Evolutionary conservation across 2,797 vertebrate species (phyloP).

Genomic region (Centroberyx gerrardi): DNA sequence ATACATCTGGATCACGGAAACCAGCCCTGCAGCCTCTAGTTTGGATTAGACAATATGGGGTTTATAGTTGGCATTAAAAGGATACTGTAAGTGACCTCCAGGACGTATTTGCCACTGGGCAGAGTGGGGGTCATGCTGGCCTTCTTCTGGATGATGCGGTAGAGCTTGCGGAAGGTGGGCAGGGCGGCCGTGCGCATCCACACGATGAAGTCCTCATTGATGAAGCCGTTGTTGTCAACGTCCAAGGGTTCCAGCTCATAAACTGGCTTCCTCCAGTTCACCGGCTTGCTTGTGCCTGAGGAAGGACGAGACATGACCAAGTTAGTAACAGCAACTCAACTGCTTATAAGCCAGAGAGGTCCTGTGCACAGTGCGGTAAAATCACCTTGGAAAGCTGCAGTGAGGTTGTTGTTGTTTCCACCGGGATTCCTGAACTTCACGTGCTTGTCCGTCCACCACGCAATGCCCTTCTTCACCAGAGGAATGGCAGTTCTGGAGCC

Average conservation of each 20-base stretch:
- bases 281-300: conserved; percentile 91
- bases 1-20: not conserved
- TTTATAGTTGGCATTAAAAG: conserved; percentile 79
- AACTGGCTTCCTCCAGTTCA: conserved; percentile 94
- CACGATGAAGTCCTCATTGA: conserved; percentile 99
- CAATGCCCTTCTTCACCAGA: conserved; percentile 94
- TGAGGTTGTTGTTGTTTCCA: conserved; percentile 85
- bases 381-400: conserved; percentile 90
- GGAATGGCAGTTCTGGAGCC: conserved; percentile 79
- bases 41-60: not conserved
- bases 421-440: conserved; percentile 97
- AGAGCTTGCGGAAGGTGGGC: conserved; percentile 97
- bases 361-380: not conserved
- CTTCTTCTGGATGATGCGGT: conserved; percentile 94
- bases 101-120: conserved; percentile 89
- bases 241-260: conserved; percentile 88
- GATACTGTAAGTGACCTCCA: conserved; percentile 97
- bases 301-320: conserved; percentile 23
- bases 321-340: not conserved
- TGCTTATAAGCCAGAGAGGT: not conserved
- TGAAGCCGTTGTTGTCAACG: conserved; percentile 94
- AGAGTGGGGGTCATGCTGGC: conserved; percentile 88
- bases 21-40: not conserved
- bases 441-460: conserved; percentile 99
- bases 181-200: conserved; percentile 99